Conservation (phyloP, 2,113 vertebrate species). For the Sinocyclocheilus maitianheensis region DNA sequence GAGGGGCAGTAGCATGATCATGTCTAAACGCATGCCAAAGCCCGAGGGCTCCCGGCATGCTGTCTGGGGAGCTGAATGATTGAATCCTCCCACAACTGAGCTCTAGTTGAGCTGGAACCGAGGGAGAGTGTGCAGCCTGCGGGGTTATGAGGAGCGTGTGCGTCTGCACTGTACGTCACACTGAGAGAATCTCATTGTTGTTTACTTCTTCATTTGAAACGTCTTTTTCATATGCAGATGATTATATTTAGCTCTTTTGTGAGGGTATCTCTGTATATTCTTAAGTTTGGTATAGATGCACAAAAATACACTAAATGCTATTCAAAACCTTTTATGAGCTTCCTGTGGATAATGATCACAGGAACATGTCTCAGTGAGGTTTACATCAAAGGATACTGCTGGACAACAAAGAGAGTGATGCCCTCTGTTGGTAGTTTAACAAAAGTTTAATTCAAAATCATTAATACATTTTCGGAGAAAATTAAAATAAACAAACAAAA, state of each 20-base stretch:
- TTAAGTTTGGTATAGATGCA: background rate
- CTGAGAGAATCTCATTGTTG: background rate
- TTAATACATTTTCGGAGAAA: too few relatives aligned
- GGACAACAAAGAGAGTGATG: conserved; percentile 28
- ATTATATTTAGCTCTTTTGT: background rate
- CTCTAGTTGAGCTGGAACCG: conserved; percentile 1
- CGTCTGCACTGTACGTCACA: background rate
- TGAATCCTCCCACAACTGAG: conserved; percentile 3
- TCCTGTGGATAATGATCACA: background rate
- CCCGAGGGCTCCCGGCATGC: background rate
- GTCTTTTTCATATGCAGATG: background rate
- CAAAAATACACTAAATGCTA: conserved; percentile 9
- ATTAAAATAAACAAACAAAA: background rate
- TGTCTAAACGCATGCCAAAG: background rate
- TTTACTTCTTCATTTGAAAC: background rate
- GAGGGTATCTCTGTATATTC: background rate
- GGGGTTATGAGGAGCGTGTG: background rate
- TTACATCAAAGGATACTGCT: background rate
- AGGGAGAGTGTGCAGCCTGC: conserved; percentile 4
- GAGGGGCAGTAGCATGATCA: background rate
- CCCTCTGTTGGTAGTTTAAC: conserved; percentile 56
- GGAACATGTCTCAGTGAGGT: background rate
- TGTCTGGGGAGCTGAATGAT: conserved; percentile 13
- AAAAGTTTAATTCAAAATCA: background rate
- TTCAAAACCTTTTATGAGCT: background rate